phyloP scores from a whole-genome alignment of 2,113 vertebrate genomes.

The Indicator maculatus region DNA sequence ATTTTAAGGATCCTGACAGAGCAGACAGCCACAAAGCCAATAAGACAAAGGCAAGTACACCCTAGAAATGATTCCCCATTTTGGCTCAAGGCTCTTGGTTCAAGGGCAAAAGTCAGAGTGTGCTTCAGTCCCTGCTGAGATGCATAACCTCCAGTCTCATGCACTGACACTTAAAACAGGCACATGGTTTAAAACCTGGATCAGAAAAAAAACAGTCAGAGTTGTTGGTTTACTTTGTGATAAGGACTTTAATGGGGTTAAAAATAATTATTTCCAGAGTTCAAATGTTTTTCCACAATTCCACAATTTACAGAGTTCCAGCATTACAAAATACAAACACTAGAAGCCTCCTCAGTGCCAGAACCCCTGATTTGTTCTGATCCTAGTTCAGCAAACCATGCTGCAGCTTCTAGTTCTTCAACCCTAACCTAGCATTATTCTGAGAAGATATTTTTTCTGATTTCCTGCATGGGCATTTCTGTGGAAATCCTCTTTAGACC shows the following conservation, averaged over 20 bases:
- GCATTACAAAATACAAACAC: not conserved
- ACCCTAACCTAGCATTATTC: not conserved
- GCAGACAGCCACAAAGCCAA: not conserved
- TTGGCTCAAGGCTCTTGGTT: not conserved
- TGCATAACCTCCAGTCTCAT: not conserved
- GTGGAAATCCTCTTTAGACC: not conserved
- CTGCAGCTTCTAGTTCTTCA: not conserved
- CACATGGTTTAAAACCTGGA: not conserved
- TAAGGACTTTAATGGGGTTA: not conserved
- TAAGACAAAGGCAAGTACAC: not conserved
- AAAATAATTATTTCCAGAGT: slow-evolving; percentile 28
- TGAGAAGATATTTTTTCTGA: not conserved
- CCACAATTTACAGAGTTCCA: not conserved
- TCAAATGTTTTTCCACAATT: not conserved
- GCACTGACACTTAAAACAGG: not conserved
- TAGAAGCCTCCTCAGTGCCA: not conserved
- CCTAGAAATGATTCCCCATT: not conserved
- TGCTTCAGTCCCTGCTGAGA: not conserved
- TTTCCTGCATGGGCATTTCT: not conserved
- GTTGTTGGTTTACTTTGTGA: not conserved
- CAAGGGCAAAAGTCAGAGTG: not conserved
- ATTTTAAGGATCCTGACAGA: not conserved
- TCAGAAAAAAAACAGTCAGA: not conserved
- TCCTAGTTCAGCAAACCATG: not conserved
- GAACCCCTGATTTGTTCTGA: not conserved